Conservation (phyloP, 2,113 vertebrate species). For the Halcyon malimbica region DNA sequence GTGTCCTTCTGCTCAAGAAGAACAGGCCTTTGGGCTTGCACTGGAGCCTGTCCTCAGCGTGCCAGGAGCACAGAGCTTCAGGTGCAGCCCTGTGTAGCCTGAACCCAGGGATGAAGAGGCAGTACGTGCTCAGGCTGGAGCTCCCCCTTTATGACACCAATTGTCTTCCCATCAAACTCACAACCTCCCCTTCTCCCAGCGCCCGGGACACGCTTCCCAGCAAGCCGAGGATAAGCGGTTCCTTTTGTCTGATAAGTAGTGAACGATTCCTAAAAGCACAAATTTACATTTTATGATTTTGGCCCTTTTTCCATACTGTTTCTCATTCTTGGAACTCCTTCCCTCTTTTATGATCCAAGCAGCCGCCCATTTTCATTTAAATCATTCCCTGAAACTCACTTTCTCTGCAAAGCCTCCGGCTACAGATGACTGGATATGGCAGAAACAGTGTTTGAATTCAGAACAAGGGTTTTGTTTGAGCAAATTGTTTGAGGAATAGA, state of each 20-base stretch:
- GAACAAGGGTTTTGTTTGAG: constrained; percentile 55
- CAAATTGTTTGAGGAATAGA: constrained; percentile 59
- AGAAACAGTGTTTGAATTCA: constrained; percentile 41
- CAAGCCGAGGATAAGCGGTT: fast-evolving
- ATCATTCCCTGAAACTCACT: constrained; percentile 46
- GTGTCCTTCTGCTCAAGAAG: background rate
- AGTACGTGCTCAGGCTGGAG: background rate
- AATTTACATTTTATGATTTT: constrained; percentile 50
- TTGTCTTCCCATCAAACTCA: background rate
- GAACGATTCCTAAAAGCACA: background rate
- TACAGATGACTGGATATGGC: constrained; percentile 58
- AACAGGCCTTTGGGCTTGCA: background rate
- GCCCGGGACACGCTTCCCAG: fast-evolving
- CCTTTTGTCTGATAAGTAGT: background rate
- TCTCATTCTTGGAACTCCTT: constrained; percentile 55
- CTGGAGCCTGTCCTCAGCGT: background rate
- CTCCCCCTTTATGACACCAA: fast-evolving
- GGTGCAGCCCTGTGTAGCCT: fast-evolving
- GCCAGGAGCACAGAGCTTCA: too few species aligned
- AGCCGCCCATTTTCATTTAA: constrained; percentile 53
- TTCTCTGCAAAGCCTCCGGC: constrained; percentile 46
- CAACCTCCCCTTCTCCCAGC: background rate
- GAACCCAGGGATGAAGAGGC: background rate
- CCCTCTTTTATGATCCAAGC: constrained; percentile 48
- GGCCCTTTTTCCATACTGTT: constrained; percentile 7